These are phyloP conservation scores for Idaea straminata DNA, from an alignment of 2,888 invertebrate species.

Conservation along the genomic window DNA sequence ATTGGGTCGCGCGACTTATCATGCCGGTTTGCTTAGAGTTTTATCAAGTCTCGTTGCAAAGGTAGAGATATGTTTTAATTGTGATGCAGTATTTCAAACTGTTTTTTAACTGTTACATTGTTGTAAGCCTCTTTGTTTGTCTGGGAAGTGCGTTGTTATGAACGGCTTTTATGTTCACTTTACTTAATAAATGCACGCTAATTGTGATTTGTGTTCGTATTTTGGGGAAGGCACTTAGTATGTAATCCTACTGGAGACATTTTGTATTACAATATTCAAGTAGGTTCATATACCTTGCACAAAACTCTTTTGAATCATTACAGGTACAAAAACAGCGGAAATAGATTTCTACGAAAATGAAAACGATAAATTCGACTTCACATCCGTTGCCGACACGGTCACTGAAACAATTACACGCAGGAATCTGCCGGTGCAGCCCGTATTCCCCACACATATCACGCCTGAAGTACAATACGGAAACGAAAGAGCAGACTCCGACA, in stretches of 20 bases:
- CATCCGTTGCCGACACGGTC: conserved; percentile 41
- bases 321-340: conserved; percentile 71
- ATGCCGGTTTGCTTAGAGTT: neutral
- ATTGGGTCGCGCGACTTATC: neutral
- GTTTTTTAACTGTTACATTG: neutral
- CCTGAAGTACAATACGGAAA: conserved; percentile 79
- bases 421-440: conserved; percentile 57
- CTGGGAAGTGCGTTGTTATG: neutral
- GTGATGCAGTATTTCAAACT: neutral
- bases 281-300: neutral
- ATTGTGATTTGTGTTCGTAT: neutral
- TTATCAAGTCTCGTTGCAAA: neutral
- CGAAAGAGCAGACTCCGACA: conserved; percentile 66
- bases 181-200: neutral
- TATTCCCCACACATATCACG: conserved; percentile 66
- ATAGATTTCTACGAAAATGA: conserved; percentile 71
- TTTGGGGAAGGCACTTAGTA: neutral
- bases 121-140: neutral
- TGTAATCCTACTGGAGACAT: neutral
- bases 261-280: neutral
- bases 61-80: neutral
- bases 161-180: neutral
- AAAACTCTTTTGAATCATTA: conserved; percentile 33
- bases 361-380: conserved; percentile 46
- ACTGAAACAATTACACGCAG: conserved; percentile 41